Evolutionary conservation across 2,797 vertebrate species (phyloP), one percentile per base, ranked within the genome.

Genomic region (Carcharodon carcharias): DNA sequence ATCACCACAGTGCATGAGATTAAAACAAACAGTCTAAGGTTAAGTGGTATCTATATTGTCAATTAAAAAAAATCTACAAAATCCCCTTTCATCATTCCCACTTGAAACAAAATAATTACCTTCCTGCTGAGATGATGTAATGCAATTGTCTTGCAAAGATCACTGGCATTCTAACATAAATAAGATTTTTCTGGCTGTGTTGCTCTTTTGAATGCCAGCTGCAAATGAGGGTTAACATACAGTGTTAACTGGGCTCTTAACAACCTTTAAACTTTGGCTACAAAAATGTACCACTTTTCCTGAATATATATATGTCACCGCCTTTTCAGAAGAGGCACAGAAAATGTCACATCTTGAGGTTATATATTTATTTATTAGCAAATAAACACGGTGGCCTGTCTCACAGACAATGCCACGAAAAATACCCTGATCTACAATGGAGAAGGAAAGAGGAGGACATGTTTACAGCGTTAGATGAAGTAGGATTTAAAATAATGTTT

Each of bases 221-320:
- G 23, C 91, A 93, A 45, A 67, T 12, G 91, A 45, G 91, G 21
- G 67, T 9, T 67, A 67, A 8, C 2, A 67, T 67, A 40, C 65
- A 45, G 67, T 45, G 63, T 93, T 28, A 93, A 45, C 61, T 93
- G 91, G n/a, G 63, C n/a, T 40, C n/a, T 93, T 40, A 67, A 65
- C 61, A 93, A 40, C 40, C 63, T 92, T 67, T 67, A 40, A 93
- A 45, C n/a, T 45, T 67, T 67, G 63, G 18, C 63, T 23, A 67
- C n/a, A 92, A 92, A 65, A 93, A n/a, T 45, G n/a, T 67, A 63
- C n/a, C 91, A 67, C n/a, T 67, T 93, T 63, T 65, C 45, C n/a
- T 21, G 61, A 67, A 93, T 45, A 45, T 65, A n/a, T n/a, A 40
- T 28, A 23, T 93, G 63, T 40, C 63, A 45, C 63, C 16, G 65